Evolutionary conservation across 2,888 invertebrate genomes (phyloP).

Genomic region (Fabriciana adippe): DNA sequence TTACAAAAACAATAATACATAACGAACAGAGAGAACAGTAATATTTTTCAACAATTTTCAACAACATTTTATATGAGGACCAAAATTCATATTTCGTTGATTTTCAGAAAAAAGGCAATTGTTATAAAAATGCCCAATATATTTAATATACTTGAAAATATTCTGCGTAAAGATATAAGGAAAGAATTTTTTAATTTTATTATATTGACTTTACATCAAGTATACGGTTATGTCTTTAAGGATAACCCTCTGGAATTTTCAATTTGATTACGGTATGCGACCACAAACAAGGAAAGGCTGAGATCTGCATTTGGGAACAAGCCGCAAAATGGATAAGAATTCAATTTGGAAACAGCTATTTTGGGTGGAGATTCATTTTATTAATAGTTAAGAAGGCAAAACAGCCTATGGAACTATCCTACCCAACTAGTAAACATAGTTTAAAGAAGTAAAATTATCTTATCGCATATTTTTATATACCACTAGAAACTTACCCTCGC

Average conservation of each 20-base stretch:
- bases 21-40: no score
- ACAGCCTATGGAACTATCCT: background rate
- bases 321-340: slow-evolving; percentile 53
- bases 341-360: slow-evolving; percentile 67
- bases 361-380: slow-evolving; percentile 47
- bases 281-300: slow-evolving; percentile 59
- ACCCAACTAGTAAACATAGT: background rate
- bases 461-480: no score
- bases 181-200: slow-evolving; percentile 23
- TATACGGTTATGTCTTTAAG: slow-evolving; percentile 43
- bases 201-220: slow-evolving; percentile 34
- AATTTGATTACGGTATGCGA: slow-evolving; percentile 65
- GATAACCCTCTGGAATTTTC: slow-evolving; percentile 66
- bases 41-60: no score
- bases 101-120: background rate
- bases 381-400: slow-evolving; percentile 16
- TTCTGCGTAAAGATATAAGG: background rate
- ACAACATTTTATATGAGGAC: background rate
- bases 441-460: background rate
- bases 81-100: no score
- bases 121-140: background rate
- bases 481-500: no score
- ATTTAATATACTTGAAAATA: background rate
- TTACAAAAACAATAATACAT: no score
- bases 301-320: slow-evolving; percentile 63